Evolutionary conservation across 2,113 vertebrate species (phyloP), one percentile per base, ranked within the genome.

Genomic region (Pan troglodytes): DNA sequence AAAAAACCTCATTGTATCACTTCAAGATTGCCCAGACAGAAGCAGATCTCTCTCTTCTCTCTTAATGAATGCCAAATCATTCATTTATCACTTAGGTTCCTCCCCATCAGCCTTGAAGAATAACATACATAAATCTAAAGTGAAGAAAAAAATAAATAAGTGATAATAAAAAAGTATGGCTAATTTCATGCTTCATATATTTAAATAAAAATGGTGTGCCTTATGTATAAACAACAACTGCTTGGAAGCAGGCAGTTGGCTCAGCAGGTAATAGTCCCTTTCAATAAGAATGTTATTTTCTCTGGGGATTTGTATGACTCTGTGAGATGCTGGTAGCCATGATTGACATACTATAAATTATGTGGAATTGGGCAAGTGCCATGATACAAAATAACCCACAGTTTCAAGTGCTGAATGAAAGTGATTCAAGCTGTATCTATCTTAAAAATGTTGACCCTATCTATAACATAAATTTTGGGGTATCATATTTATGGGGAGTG

Each of bases 151-250:
- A 90, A 45, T 38, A 90, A 57, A 52, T 32, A 10, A 13, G 3
- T 90, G 73, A 22, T 5, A 16, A 73, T 80, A 30, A 80, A 90
- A 4, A 93, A 90, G 25, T 70, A 83, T 88, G 72, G 76, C 18
- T 75, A 97, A 94, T 97, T 96, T 94, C 12, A 91, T 80, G 83
- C 68, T 57, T 97, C 93, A 96, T 95, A 88, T 87, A 90, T n/a
- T 18, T 95, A 61, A 97, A 91, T 83, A 96, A 97, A 97, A 87
- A 61, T 95, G 87, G 43, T 20, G 43, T 94, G 67, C 55, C 57
- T 96, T 93, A 83, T 68, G 27, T 50, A 85, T 59, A 80, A 82
- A 59, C 72, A 97, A 73, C 94, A 57, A 96, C 70, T 67, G 91
- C 76, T 87, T 92, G 91, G 38, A 92, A 97, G 93, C 38, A 85